Conservation (phyloP, 2,113 vertebrate species). For the Xenopus borealis region DNA sequence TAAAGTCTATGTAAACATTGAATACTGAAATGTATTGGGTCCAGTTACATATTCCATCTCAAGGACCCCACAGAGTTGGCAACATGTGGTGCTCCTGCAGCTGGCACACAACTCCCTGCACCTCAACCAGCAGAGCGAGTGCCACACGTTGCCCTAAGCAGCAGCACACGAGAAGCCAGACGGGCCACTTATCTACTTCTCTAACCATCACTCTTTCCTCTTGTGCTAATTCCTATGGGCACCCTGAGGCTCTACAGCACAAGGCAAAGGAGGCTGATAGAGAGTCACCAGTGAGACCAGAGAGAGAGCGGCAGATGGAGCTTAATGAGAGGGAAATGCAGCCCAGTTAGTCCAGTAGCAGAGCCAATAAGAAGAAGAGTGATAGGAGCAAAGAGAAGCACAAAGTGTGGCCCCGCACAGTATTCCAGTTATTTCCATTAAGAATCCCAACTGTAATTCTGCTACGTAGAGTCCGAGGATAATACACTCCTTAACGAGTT, state of each 20-base stretch:
- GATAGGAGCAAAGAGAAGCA: not conserved
- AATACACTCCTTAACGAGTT: not conserved
- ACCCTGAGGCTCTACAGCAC: not conserved
- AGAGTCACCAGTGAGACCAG: not conserved
- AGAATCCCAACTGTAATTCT: not conserved
- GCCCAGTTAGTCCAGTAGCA: not conserved
- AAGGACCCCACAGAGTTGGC: not conserved
- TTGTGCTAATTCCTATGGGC: no score
- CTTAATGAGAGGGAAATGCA: not conserved
- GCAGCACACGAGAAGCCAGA: not conserved
- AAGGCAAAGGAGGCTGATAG: not conserved
- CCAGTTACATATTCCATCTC: not conserved
- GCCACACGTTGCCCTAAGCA: not conserved
- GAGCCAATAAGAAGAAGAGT: not conserved
- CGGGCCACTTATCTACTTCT: no score
- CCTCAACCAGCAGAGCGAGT: not conserved
- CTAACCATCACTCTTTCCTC: no score
- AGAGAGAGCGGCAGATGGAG: not conserved
- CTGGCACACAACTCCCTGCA: not conserved
- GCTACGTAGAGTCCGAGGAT: not conserved
- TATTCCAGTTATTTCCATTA: not conserved
- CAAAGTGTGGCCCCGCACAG: not conserved
- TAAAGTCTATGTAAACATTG: not conserved
- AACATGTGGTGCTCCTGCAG: no score
- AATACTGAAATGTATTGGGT: not conserved